Percentiles rank a stretch among this genome's conserved stretches.
Evolutionary conservation across 2,113 vertebrate genomes (phyloP).

Genomic region (Indicator maculatus): DNA sequence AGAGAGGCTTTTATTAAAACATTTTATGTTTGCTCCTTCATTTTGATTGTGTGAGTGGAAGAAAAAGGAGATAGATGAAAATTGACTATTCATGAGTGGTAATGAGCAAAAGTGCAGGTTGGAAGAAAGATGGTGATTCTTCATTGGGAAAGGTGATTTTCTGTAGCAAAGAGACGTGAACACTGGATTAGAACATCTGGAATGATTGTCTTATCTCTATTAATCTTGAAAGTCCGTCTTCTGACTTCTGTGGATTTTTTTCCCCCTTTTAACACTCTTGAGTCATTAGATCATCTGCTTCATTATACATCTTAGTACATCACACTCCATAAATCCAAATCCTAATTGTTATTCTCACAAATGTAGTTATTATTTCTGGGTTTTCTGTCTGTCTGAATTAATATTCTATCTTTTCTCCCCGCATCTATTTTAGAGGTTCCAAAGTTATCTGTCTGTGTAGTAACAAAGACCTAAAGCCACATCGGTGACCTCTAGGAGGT

Average conservation of each 20-base stretch:
- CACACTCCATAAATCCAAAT: conserved; percentile 53
- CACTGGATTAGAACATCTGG: conserved; percentile 35
- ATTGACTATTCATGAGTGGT: background rate
- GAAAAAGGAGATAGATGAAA: background rate
- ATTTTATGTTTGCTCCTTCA: background rate
- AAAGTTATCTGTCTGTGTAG: background rate
- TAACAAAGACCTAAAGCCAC: background rate
- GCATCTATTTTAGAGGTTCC: background rate
- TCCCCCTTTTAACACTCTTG: conserved; percentile 22
- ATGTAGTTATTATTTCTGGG: conserved; percentile 11
- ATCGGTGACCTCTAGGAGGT: background rate
- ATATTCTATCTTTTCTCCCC: background rate
- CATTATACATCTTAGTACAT: conserved; percentile 26
- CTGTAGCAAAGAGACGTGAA: background rate
- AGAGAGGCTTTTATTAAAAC: background rate
- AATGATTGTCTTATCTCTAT: conserved; percentile 51
- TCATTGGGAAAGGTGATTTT: conserved; percentile 25
- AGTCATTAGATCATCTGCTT: conserved; percentile 59
- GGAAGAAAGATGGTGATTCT: background rate
- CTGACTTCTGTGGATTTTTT: conserved; percentile 41
- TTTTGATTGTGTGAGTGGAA: background rate
- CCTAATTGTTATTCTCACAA: conserved; percentile 4
- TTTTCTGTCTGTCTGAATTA: conserved; percentile 12
- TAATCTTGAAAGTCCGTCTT: conserved; percentile 39
- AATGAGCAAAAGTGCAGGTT: background rate